Percentiles rank a stretch among this genome's conserved stretches.
phyloP scores from a whole-genome alignment of 2,888 invertebrate species.

The Dysmachus trigonus region DNA sequence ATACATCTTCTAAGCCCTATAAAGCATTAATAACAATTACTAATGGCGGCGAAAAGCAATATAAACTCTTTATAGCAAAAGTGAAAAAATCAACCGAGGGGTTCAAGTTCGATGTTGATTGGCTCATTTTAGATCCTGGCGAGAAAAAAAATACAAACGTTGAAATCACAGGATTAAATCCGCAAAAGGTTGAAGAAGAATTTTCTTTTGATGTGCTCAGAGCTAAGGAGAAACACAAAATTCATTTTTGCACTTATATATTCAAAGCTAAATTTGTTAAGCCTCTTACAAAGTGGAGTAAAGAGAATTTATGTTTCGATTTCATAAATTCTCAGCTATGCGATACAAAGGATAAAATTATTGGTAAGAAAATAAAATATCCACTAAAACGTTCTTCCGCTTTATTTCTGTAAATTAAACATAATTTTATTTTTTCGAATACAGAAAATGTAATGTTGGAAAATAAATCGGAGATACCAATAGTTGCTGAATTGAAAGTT shows the following conservation, averaged over 20 bases:
- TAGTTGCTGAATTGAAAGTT: not conserved
- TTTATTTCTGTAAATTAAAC: not conserved
- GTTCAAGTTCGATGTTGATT: not conserved
- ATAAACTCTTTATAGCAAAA: constrained; percentile 55
- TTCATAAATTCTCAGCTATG: not conserved
- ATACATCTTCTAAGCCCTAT: constrained; percentile 53
- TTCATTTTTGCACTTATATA: not conserved
- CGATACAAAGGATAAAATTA: not conserved
- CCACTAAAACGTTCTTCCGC: too few relatives aligned
- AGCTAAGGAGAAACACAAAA: not conserved
- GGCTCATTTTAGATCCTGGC: not conserved
- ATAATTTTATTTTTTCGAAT: not conserved
- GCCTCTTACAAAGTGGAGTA: constrained; percentile 21
- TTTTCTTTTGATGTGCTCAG: constrained; percentile 16
- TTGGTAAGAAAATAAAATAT: not conserved
- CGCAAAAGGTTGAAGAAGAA: not conserved
- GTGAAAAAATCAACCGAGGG: constrained; percentile 45
- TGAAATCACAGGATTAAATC: not conserved
- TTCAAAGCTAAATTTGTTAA: constrained; percentile 15
- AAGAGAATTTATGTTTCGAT: not conserved
- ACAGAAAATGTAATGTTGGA: not conserved
- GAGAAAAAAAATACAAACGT: not conserved
- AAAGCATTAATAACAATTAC: constrained; percentile 52
- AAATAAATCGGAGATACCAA: not conserved
- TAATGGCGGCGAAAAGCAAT: constrained; percentile 56